Conservation (phyloP, 2,113 vertebrate species). For the Tragelaphus buxtoni region DNA sequence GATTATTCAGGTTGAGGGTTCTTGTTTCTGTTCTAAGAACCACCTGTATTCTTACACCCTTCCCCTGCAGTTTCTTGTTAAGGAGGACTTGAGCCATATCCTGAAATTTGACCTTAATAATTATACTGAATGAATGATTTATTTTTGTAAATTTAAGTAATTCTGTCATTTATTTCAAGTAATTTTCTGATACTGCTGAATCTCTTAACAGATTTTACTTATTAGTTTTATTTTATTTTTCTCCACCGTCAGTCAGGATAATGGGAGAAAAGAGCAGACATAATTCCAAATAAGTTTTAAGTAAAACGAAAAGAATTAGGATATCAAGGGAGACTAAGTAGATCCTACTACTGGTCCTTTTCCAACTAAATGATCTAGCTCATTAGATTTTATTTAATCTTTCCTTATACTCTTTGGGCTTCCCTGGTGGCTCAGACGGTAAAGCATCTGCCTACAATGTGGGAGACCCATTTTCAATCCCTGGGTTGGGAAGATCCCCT, state of each 20-base stretch:
- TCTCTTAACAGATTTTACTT: background rate
- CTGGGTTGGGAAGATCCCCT: background rate
- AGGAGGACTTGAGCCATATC: background rate
- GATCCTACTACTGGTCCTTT: background rate
- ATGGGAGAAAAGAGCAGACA: background rate
- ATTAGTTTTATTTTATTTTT: background rate
- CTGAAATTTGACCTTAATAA: background rate
- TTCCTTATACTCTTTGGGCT: background rate
- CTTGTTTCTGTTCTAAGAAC: background rate
- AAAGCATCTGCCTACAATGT: background rate
- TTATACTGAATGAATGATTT: background rate
- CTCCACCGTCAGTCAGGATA: background rate
- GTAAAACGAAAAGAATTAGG: background rate
- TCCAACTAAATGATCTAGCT: background rate
- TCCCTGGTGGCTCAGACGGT: background rate
- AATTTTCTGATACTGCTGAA: background rate
- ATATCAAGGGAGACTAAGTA: background rate
- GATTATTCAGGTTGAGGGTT: background rate
- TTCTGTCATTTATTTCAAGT: background rate
- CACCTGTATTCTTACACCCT: background rate
- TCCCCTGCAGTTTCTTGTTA: background rate
- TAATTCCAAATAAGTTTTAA: background rate
- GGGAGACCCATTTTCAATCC: too few species aligned
- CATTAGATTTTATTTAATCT: background rate
- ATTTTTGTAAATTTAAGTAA: background rate